phyloP scores from a whole-genome alignment of 2,888 invertebrate species.

The Melanostoma mellinum region DNA sequence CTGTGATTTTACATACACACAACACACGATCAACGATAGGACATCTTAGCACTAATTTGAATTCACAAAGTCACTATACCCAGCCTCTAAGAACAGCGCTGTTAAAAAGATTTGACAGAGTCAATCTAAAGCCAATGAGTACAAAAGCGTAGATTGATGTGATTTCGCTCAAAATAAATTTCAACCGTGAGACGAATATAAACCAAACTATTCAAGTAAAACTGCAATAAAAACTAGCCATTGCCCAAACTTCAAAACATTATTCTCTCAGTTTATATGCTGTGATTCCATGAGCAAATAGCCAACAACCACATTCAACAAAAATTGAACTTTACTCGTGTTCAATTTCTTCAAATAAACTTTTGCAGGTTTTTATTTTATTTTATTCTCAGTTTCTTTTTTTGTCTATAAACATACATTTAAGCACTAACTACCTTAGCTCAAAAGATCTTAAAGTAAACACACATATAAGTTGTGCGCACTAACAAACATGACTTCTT shows the following conservation, averaged over 20 bases:
- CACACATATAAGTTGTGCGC: conserved; percentile 32
- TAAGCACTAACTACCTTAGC: conserved; percentile 42
- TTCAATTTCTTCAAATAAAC: conserved; percentile 4
- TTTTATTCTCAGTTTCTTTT: neutral
- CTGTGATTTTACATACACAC: too few species aligned
- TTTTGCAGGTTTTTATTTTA: neutral
- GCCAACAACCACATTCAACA: neutral
- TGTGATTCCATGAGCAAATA: neutral
- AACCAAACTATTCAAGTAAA: too few species aligned
- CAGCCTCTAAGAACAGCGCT: too few species aligned
- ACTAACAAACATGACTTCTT: conserved; percentile 39
- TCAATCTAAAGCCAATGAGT: too few species aligned
- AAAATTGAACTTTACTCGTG: conserved; percentile 22
- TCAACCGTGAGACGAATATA: too few species aligned
- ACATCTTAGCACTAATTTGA: too few species aligned
- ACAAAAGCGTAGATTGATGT: too few species aligned
- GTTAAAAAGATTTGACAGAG: too few species aligned
- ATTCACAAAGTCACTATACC: too few species aligned
- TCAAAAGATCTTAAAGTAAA: conserved; percentile 54
- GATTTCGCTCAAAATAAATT: too few species aligned
- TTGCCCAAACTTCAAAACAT: neutral
- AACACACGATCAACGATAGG: too few species aligned
- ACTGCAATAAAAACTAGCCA: too few species aligned
- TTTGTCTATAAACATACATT: conserved; percentile 17
- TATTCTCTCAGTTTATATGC: neutral